Conservation (phyloP, 2,113 vertebrate genomes). For the Rhineura floridana region DNA sequence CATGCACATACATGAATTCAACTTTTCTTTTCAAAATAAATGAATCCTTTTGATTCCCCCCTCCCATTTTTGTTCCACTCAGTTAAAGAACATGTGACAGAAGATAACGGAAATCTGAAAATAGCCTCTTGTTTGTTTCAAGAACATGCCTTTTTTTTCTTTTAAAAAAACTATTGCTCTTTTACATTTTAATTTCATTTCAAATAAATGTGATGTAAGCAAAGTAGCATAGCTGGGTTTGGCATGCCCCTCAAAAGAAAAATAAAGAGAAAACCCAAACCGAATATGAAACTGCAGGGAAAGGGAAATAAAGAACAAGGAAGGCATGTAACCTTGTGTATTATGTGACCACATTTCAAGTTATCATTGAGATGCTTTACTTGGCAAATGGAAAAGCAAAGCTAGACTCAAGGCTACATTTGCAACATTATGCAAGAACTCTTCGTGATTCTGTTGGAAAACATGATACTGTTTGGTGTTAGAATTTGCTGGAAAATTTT, state of each 20-base stretch:
- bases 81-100: neutral
- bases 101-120: neutral
- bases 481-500: conserved; percentile 15
- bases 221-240: neutral
- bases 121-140: neutral
- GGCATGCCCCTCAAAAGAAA: neutral
- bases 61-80: neutral
- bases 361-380: neutral
- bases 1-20: neutral
- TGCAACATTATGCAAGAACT: conserved; percentile 2
- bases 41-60: neutral
- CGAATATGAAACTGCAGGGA: conserved; percentile 1
- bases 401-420: neutral
- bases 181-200: neutral
- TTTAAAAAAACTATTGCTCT: neutral
- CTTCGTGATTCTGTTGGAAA: conserved; percentile 8
- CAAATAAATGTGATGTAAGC: conserved; percentile 14
- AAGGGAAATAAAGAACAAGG: conserved; percentile 16
- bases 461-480: conserved; percentile 8
- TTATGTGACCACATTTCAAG: conserved; percentile 17
- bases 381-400: conserved; percentile 20
- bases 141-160: neutral
- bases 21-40: neutral
- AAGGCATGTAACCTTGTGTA: neutral
- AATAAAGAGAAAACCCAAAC: conserved; percentile 2